Percentiles rank a stretch among this genome's conserved stretches.
Conservation (phyloP, 2,888 invertebrate species). For the Crioceris asparagi region DNA sequence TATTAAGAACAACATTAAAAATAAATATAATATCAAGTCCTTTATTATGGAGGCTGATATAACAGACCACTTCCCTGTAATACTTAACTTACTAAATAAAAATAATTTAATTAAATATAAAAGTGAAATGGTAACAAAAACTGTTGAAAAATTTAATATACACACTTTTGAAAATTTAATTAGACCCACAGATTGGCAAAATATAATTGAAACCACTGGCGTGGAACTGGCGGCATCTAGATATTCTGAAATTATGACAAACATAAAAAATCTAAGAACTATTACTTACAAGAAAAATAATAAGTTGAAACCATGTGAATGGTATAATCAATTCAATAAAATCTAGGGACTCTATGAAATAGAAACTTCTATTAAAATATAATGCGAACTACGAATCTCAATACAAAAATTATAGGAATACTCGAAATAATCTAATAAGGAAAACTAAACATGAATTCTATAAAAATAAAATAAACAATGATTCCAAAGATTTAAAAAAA, state of each 20-base stretch:
- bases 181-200: background rate
- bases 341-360: background rate
- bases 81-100: background rate
- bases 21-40: constrained; percentile 1
- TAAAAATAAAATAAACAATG: background rate
- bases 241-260: constrained; percentile 2
- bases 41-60: background rate
- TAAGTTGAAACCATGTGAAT: background rate
- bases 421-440: background rate
- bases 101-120: background rate
- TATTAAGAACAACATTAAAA: constrained; percentile 2
- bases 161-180: background rate
- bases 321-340: background rate
- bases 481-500: background rate
- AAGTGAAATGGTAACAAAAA: background rate
- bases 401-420: background rate
- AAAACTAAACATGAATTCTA: background rate
- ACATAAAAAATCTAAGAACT: background rate
- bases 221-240: constrained; percentile 1
- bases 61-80: background rate
- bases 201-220: background rate
- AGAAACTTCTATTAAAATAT: background rate
- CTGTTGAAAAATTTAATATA: background rate
- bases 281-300: background rate
- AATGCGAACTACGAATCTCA: background rate